Percentiles rank a stretch among this genome's conserved stretches.
Conservation (phyloP, 1,140 invertebrate genomes). For the Pemphigus obesinymphae region DNA sequence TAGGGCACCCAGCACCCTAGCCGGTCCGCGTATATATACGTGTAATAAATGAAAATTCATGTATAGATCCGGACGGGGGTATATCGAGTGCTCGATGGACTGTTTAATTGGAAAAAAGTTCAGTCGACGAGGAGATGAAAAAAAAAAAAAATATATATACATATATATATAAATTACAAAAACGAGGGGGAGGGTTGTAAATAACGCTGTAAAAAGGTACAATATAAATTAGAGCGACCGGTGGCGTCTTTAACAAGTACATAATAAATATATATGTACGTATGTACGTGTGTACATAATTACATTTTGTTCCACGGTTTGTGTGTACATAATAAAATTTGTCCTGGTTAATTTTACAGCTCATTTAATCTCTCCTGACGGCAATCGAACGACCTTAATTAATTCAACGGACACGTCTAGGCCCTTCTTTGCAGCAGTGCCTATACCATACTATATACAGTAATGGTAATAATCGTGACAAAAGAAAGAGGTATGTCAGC, state of each 20-base stretch:
- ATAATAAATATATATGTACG: no score
- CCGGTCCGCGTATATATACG: no score
- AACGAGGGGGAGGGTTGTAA: neutral
- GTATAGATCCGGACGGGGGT: no score
- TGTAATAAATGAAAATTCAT: no score
- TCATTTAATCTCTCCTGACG: conserved; percentile 36
- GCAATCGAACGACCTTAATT: conserved; percentile 34
- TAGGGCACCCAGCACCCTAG: no score
- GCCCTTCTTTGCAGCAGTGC: no score
- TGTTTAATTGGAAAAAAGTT: conserved; percentile 35
- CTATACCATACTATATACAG: neutral
- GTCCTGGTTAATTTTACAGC: conserved; percentile 33
- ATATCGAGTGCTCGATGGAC: conserved; percentile 6
- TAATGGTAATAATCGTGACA: no score
- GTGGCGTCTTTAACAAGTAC: conserved; percentile 24
- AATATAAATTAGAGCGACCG: conserved; percentile 35
- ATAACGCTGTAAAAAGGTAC: neutral
- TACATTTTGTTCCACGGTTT: conserved; percentile 21
- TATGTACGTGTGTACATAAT: no score
- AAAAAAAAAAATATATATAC: no score
- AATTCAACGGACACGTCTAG: conserved; percentile 20
- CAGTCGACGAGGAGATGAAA: neutral
- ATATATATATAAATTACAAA: no score
- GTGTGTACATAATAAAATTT: conserved; percentile 39
- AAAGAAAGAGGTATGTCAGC: no score